These are phyloP conservation scores for Bryconaethiops microstoma DNA, from an alignment of 2,797 vertebrate genomes.

Conservation along the genomic window DNA sequence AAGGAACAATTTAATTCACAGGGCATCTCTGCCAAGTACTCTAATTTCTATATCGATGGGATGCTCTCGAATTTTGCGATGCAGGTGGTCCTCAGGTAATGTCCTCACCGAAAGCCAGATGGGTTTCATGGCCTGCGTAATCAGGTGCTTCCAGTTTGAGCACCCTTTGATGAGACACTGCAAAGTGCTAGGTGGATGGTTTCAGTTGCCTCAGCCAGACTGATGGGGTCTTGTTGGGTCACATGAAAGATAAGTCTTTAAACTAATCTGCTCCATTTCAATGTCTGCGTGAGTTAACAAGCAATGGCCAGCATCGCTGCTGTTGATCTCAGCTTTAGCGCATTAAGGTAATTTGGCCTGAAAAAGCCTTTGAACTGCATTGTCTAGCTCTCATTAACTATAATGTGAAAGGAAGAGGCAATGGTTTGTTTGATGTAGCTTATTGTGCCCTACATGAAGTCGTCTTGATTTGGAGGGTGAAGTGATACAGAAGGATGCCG, in stretches of 20 bases:
- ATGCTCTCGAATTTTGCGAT: neutral
- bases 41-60: neutral
- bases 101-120: slow-evolving; percentile 25
- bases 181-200: slow-evolving; percentile 27
- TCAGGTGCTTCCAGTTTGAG: slow-evolving; percentile 27
- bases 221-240: slow-evolving; percentile 16
- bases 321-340: slow-evolving; percentile 27
- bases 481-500: neutral
- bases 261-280: slow-evolving; percentile 47
- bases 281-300: slow-evolving; percentile 17
- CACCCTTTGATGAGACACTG: slow-evolving; percentile 38
- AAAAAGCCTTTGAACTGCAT: neutral
- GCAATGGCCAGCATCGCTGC: slow-evolving; percentile 27
- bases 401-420: slow-evolving; percentile 3
- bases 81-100: slow-evolving; percentile 24
- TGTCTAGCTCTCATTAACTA: slow-evolving; percentile 11
- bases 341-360: slow-evolving; percentile 4
- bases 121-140: slow-evolving; percentile 21
- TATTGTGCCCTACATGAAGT: slow-evolving; percentile 12
- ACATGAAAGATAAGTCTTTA: slow-evolving; percentile 63
- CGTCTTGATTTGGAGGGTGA: slow-evolving; percentile 24
- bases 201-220: slow-evolving; percentile 25
- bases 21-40: slow-evolving; percentile 2
- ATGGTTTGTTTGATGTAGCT: slow-evolving; percentile 28
- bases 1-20: neutral